Conservation (phyloP, 2,113 vertebrate genomes). For the Hyperoodon ampullatus region DNA sequence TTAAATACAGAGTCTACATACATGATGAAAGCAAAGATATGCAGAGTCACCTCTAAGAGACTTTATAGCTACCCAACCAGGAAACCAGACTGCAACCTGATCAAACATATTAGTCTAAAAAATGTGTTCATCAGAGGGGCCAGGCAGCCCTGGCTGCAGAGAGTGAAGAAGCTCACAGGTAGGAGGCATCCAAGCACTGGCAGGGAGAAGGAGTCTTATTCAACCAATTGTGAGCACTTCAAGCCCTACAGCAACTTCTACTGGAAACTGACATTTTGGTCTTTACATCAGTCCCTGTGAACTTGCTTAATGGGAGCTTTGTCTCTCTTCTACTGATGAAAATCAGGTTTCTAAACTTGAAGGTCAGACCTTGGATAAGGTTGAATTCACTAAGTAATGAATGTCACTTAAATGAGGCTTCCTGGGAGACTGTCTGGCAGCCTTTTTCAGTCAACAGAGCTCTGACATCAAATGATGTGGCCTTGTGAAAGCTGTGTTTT, state of each 20-base stretch:
- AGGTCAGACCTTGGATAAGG: neutral
- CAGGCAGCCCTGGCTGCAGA: neutral
- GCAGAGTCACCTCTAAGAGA: conserved; percentile 25
- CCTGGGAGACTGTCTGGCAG: neutral
- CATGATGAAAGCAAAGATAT: conserved; percentile 38
- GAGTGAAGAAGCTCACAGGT: neutral
- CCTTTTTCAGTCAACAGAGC: neutral
- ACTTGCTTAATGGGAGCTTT: neutral
- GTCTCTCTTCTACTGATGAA: neutral
- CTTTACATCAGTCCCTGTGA: neutral
- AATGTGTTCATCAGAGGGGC: neutral
- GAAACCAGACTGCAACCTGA: conserved; percentile 18
- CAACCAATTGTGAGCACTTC: neutral
- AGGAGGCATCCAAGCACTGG: neutral
- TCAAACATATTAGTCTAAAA: conserved; percentile 45
- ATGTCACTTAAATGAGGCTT: neutral
- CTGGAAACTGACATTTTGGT: neutral
- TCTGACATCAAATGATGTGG: neutral
- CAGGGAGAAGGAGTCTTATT: neutral
- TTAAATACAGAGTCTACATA: neutral
- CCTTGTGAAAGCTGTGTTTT: neutral
- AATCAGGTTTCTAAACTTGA: conserved; percentile 46
- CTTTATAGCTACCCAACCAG: conserved; percentile 23
- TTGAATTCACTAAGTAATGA: neutral
- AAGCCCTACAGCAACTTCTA: neutral